Percentiles rank a stretch among this genome's conserved stretches.
phyloP scores from a whole-genome alignment of 2,888 invertebrate genomes.

The Thereva nobilitata region DNA sequence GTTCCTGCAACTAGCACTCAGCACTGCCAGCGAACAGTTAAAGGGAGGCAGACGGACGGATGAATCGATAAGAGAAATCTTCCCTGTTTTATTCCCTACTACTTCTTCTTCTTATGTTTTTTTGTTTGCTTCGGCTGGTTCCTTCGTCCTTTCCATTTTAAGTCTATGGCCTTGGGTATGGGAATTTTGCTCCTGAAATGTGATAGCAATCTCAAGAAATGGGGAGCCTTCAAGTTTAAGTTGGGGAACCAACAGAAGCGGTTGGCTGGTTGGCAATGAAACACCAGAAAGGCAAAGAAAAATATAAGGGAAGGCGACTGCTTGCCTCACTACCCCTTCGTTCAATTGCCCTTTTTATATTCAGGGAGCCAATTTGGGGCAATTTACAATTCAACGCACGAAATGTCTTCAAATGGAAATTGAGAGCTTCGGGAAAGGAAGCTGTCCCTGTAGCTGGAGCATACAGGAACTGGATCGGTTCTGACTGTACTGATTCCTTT shows the following conservation, averaged over 20 bases:
- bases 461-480: neutral
- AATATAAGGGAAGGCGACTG: neutral
- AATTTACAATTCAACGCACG: slow-evolving; percentile 35
- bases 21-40: no score
- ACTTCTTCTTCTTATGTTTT: no score
- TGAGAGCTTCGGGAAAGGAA: slow-evolving; percentile 20
- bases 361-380: slow-evolving; percentile 26
- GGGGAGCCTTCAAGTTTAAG: slow-evolving; percentile 12
- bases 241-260: slow-evolving; percentile 11
- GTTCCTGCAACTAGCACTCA: slow-evolving; percentile 11
- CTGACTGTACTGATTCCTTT: slow-evolving; percentile 9
- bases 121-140: slow-evolving; percentile 1
- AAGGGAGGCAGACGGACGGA: slow-evolving; percentile 7
- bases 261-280: neutral
- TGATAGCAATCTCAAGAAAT: slow-evolving; percentile 17
- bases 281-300: neutral
- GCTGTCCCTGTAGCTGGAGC: neutral
- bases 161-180: neutral
- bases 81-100: no score
- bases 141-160: slow-evolving; percentile 18
- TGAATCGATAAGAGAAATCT: slow-evolving; percentile 3
- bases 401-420: slow-evolving; percentile 32
- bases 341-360: slow-evolving; percentile 21
- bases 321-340: neutral
- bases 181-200: slow-evolving; percentile 15